A percentile compares a stretch with the other conserved stretches of the same genome.
phyloP scores from a whole-genome alignment of 2,888 invertebrate species.

The Drosophila helvetica region DNA sequence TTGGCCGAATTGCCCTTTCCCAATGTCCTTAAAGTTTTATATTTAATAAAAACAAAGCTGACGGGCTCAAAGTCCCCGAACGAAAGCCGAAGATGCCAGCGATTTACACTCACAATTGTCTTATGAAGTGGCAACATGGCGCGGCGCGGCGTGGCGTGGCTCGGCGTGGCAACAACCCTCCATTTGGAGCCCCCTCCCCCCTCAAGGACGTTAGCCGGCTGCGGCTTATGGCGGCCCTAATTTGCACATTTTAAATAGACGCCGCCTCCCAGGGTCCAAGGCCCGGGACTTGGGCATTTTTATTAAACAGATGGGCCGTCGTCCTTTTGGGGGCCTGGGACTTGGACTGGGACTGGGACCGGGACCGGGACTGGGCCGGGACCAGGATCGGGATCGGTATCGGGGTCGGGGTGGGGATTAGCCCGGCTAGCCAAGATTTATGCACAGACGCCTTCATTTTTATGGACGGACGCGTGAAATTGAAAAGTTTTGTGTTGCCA shows the following conservation, averaged over 20 bases:
- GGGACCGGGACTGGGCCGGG: too few species aligned
- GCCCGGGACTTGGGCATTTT: conserved; percentile 44
- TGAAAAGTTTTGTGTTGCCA: conserved; percentile 65
- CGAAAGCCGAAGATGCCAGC: conserved; percentile 44
- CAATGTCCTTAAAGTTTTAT: conserved; percentile 32
- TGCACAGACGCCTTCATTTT: conserved; percentile 68
- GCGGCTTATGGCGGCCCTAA: conserved; percentile 72
- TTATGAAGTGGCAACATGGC: conserved; percentile 73
- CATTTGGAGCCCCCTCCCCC: too few species aligned
- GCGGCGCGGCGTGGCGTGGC: conserved; percentile 14
- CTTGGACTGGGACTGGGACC: neutral
- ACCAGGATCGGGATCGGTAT: too few species aligned
- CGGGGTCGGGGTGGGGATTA: conserved; percentile 52
- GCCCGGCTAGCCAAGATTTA: conserved; percentile 65
- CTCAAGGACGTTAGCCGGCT: conserved; percentile 46
- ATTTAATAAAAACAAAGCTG: conserved; percentile 50
- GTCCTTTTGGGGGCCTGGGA: neutral
- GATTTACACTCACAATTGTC: conserved; percentile 71
- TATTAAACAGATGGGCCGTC: conserved; percentile 49
- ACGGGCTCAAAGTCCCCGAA: conserved; percentile 31
- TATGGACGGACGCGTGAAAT: conserved; percentile 63
- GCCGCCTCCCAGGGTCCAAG: conserved; percentile 11
- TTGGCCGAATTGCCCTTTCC: neutral
- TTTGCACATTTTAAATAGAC: conserved; percentile 76
- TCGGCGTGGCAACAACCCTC: neutral